A percentile compares a stretch with the other conserved stretches of the same genome.
These are phyloP conservation scores for Casuarius casuarius DNA, from an alignment of 2,113 vertebrate genomes.

Conservation along the genomic window DNA sequence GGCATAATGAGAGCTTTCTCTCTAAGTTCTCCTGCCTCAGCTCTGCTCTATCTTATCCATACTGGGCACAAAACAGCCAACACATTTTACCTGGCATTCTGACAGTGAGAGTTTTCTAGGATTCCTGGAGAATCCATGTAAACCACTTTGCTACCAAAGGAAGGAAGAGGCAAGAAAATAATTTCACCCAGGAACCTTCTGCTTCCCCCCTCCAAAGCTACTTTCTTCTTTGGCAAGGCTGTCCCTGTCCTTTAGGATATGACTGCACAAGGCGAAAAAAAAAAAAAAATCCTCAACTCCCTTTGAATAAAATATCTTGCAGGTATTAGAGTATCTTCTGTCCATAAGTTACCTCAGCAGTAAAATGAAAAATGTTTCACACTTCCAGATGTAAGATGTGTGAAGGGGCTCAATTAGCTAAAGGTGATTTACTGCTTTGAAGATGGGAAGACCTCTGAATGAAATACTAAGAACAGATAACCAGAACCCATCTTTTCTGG, in stretches of 20 bases:
- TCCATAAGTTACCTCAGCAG: neutral
- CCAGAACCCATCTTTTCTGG: neutral
- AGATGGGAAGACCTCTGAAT: slow-evolving; percentile 1
- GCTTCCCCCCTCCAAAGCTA: neutral
- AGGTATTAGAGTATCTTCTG: neutral
- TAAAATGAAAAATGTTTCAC: slow-evolving; percentile 21
- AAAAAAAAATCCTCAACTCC: neutral
- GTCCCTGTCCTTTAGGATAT: neutral
- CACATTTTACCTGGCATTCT: neutral
- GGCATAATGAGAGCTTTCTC: neutral
- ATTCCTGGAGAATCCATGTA: neutral
- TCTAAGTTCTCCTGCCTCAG: neutral
- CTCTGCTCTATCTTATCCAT: neutral
- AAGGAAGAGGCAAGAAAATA: neutral
- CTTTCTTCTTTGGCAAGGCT: neutral
- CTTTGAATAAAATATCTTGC: slow-evolving; percentile 42
- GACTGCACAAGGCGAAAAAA: neutral
- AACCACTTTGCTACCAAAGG: neutral
- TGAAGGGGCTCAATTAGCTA: slow-evolving; percentile 23
- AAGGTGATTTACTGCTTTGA: slow-evolving; percentile 31
- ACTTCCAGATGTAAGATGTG: slow-evolving; percentile 2
- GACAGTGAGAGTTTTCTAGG: neutral
- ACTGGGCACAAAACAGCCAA: neutral
- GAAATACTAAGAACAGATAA: slow-evolving; percentile 14
- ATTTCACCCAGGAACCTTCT: neutral